Percentiles rank a stretch among this genome's conserved stretches.
Conservation (phyloP, 2,797 vertebrate genomes). For the Fistularia tabacaria region DNA sequence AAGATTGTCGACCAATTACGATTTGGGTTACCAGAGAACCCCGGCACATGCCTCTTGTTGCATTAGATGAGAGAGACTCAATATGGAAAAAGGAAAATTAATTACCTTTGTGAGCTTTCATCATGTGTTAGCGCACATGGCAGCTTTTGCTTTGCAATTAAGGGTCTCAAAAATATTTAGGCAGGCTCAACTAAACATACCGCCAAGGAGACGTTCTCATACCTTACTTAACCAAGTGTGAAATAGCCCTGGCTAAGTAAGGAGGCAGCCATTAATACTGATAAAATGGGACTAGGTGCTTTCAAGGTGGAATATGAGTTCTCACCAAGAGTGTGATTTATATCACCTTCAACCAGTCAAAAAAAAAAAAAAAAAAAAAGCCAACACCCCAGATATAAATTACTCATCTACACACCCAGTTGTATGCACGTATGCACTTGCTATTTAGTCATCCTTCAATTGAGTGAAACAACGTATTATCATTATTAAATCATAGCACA, state of each 20-base stretch:
- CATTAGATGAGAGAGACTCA: constrained; percentile 40
- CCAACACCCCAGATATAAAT: constrained; percentile 44
- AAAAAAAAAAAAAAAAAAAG: constrained; percentile 39
- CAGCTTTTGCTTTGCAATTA: constrained; percentile 70
- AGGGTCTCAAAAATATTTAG: constrained; percentile 76
- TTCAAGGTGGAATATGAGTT: constrained; percentile 81
- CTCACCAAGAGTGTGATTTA: constrained; percentile 78
- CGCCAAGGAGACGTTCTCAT: constrained; percentile 78
- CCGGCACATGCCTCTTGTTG: constrained; percentile 17
- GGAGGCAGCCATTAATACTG: constrained; percentile 82
- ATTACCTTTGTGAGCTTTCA: constrained; percentile 62
- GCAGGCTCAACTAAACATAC: constrained; percentile 73
- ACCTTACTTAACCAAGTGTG: constrained; percentile 81
- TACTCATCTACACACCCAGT: neutral
- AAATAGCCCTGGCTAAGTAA: constrained; percentile 84
- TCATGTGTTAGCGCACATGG: constrained; percentile 60
- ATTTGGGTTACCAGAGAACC: constrained; percentile 58
- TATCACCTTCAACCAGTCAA: constrained; percentile 76
- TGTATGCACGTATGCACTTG: neutral
- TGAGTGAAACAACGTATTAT: no score
- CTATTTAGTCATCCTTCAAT: no score
- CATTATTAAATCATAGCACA: constrained; percentile 2
- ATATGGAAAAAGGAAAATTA: constrained; percentile 53
- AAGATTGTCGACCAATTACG: constrained; percentile 69
- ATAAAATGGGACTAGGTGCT: constrained; percentile 76